Conservation (phyloP, 1,140 invertebrate species). For the Phenacoccus solenopsis region DNA sequence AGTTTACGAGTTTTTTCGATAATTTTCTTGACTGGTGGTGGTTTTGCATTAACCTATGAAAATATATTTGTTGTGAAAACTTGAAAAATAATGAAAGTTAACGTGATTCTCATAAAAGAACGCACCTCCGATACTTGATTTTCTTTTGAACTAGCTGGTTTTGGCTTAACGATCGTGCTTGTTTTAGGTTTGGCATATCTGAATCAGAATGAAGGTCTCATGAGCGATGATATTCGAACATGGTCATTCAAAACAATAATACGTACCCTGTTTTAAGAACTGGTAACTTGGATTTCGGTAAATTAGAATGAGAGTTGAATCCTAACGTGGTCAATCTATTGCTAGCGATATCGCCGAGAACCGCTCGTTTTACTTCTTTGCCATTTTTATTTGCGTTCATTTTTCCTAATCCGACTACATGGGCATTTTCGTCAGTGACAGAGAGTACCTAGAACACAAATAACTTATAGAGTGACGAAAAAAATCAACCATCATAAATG, state of each 20-base stretch:
- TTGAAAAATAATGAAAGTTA: too few relatives aligned
- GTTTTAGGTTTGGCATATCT: background rate
- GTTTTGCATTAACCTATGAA: background rate
- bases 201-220: too few relatives aligned
- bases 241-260: background rate
- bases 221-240: too few relatives aligned
- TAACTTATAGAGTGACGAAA: background rate
- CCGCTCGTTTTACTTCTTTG: background rate
- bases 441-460: background rate
- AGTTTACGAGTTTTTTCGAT: background rate
- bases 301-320: background rate
- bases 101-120: background rate
- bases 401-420: background rate
- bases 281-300: background rate
- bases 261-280: background rate
- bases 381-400: background rate
- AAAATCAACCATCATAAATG: background rate
- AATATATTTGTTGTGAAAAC: background rate
- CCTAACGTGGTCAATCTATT: background rate
- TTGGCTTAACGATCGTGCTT: background rate
- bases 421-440: background rate
- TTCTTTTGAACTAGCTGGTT: background rate
- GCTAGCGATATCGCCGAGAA: background rate
- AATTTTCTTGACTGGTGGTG: background rate
- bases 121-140: background rate